Percentiles rank a stretch among this genome's conserved stretches.
Evolutionary conservation across 2,797 vertebrate genomes (phyloP).

Genomic region (Sebastes matsubarae): DNA sequence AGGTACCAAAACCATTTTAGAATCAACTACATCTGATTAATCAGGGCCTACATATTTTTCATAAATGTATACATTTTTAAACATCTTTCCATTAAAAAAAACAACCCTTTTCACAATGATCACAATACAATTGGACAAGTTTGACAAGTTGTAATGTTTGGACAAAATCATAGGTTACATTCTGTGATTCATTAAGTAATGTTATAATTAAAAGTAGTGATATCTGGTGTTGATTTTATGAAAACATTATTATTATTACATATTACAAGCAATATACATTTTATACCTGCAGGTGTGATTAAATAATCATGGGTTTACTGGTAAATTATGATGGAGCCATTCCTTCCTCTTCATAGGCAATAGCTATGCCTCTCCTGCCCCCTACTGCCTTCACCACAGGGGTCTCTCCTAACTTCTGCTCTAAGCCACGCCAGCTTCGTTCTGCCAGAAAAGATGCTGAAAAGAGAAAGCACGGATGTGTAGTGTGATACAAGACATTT

Average conservation of each 20-base stretch:
- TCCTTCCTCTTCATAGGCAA: slow-evolving; percentile 92
- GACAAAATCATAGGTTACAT: background rate
- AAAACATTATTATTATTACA: slow-evolving; percentile 3
- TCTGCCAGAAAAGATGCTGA: slow-evolving; percentile 90
- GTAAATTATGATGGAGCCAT: background rate
- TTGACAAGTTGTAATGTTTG: background rate
- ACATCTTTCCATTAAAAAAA: background rate
- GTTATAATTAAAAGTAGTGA: background rate
- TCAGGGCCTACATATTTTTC: background rate
- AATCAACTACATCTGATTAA: background rate
- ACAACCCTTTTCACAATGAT: background rate
- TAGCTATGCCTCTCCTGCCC: slow-evolving; percentile 93
- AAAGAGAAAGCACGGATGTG: slow-evolving; percentile 8
- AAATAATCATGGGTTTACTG: background rate
- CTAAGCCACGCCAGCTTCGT: slow-evolving; percentile 92
- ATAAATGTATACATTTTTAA: background rate
- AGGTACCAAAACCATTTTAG: background rate
- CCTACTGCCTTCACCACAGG: slow-evolving; percentile 85
- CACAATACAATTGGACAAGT: background rate
- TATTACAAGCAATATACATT: background rate
- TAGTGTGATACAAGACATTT: background rate
- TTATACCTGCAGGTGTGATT: background rate
- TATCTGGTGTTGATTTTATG: background rate
- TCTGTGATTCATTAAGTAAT: background rate
- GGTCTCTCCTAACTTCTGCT: slow-evolving; percentile 89